Percentiles rank a stretch among this genome's conserved stretches.
These are phyloP conservation scores for Hipposideros armiger DNA, from an alignment of 2,113 vertebrate species.

Conservation along the genomic window DNA sequence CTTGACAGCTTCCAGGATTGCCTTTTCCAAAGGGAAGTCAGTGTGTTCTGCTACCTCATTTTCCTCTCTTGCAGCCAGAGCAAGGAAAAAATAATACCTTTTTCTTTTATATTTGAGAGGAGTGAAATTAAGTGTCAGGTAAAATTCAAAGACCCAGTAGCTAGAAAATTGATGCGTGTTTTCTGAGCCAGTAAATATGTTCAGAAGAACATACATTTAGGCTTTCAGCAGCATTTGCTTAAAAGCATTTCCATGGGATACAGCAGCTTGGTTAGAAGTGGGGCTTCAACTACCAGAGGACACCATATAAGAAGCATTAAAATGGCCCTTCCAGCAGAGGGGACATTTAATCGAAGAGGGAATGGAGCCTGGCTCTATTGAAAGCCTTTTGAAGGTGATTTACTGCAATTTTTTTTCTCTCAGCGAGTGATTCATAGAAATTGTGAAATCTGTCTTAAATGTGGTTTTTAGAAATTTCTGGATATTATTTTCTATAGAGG, in stretches of 20 bases:
- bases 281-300: not conserved
- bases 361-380: not conserved
- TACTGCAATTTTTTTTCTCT: not conserved
- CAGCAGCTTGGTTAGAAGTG: not conserved
- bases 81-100: not conserved
- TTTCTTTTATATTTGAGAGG: constrained; percentile 1
- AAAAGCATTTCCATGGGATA: not conserved
- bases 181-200: not conserved
- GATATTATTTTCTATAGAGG: not conserved
- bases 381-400: not conserved
- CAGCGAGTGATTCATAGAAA: not conserved
- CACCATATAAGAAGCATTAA: not conserved
- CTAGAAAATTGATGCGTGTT: not conserved
- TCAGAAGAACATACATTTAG: not conserved
- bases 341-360: not conserved
- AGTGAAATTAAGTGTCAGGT: not conserved
- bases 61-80: constrained; percentile 27
- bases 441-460: not conserved
- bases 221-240: not conserved
- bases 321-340: not conserved
- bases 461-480: not conserved
- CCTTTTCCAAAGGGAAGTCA: not conserved
- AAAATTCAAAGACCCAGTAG: constrained; percentile 20
- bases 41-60: not conserved
- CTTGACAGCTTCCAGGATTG: not conserved